phyloP scores from a whole-genome alignment of 2,797 vertebrate species.

The Sciurus carolinensis region DNA sequence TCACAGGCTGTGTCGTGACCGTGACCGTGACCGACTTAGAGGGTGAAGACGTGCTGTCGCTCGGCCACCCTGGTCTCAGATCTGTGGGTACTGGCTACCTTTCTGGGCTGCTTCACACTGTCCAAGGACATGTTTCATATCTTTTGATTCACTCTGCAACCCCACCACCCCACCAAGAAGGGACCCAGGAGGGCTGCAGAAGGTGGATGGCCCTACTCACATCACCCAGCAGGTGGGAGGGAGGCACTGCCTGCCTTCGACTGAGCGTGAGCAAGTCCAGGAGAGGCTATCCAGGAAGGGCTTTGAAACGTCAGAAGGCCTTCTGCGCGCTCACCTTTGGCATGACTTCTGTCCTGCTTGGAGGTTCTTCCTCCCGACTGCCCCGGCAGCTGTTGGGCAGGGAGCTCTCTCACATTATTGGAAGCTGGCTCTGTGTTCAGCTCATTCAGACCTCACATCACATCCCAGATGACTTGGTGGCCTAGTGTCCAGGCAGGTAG shows the following conservation, averaged over 20 bases:
- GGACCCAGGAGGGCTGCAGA: not conserved
- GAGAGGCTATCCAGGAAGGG: not conserved
- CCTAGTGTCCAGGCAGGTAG: not conserved
- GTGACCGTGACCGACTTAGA: not conserved
- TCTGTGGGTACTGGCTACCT: not conserved
- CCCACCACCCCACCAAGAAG: not conserved
- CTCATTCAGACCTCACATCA: not conserved
- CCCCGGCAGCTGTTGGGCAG: not conserved
- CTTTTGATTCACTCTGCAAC: not conserved
- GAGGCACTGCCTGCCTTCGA: not conserved
- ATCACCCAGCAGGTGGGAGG: not conserved
- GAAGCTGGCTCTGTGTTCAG: not conserved
- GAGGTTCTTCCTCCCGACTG: not conserved
- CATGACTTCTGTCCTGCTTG: fast-evolving
- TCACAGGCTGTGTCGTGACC: fast-evolving
- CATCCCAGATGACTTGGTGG: not conserved
- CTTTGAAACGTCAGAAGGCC: not conserved
- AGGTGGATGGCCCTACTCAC: not conserved
- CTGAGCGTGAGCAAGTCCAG: not conserved
- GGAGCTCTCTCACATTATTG: not conserved
- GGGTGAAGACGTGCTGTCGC: not conserved
- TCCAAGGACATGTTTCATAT: not conserved
- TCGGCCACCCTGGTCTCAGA: not conserved
- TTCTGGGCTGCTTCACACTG: not conserved
- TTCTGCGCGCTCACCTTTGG: fast-evolving